A percentile compares a stretch with the other conserved stretches of the same genome.
phyloP scores from a whole-genome alignment of 2,113 vertebrate genomes.

The Apeltes quadracus region DNA sequence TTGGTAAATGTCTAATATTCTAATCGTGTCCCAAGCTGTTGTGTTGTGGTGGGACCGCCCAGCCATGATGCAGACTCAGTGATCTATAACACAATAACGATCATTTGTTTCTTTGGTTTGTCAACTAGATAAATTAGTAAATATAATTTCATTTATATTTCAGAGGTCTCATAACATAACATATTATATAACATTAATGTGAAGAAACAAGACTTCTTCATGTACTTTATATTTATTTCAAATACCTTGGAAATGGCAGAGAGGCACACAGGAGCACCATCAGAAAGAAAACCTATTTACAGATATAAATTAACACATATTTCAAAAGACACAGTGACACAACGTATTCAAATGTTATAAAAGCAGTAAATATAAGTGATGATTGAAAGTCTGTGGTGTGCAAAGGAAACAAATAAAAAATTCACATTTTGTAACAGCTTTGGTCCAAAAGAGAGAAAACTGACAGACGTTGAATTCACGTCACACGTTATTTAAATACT shows the following conservation, averaged over 20 bases:
- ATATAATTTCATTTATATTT: too few relatives aligned
- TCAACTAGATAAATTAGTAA: too few relatives aligned
- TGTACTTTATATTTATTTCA: conserved; percentile 56
- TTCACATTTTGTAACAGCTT: conserved; percentile 63
- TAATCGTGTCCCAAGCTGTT: too few relatives aligned
- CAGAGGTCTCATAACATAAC: too few relatives aligned
- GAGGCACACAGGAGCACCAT: conserved; percentile 67
- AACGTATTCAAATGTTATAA: conserved; percentile 57
- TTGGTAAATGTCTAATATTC: too few relatives aligned
- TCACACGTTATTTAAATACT: background rate
- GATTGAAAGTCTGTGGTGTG: conserved; percentile 52
- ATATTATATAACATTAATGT: too few relatives aligned
- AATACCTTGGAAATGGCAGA: conserved; percentile 48
- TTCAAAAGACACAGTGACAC: conserved; percentile 42
- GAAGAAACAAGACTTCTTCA: background rate
- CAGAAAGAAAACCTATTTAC: conserved; percentile 59
- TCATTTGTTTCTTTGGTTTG: too few relatives aligned
- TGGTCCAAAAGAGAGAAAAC: conserved; percentile 60
- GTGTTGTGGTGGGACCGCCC: too few relatives aligned
- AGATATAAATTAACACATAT: conserved; percentile 74
- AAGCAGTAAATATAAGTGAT: conserved; percentile 35
- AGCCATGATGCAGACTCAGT: too few relatives aligned
- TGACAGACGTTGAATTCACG: background rate
- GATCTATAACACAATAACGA: too few relatives aligned
- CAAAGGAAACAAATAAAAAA: conserved; percentile 15